Percentiles rank a stretch among this genome's conserved stretches.
Evolutionary conservation across 2,113 vertebrate genomes (phyloP).

Genomic region (Bubo bubo): DNA sequence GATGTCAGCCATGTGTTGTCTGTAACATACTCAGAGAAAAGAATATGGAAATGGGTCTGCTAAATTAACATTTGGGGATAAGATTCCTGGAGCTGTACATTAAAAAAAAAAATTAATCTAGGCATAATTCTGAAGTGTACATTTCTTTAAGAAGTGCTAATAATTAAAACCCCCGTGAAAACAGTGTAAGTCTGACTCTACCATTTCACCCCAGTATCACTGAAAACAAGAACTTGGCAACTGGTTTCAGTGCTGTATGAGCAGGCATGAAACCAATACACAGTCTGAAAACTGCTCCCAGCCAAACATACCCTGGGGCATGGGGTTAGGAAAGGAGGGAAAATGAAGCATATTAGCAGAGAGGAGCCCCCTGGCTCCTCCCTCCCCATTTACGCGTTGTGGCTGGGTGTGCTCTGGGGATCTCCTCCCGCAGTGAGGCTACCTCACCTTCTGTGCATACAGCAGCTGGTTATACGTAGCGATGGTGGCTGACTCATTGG

Average conservation of each 20-base stretch:
- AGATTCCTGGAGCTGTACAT: neutral
- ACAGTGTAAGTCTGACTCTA: neutral
- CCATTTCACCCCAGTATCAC: neutral
- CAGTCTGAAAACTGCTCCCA: neutral
- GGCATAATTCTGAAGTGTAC: neutral
- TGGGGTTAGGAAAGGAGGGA: neutral
- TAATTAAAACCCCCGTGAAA: neutral
- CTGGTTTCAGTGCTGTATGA: neutral
- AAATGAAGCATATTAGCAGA: neutral
- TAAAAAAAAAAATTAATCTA: neutral
- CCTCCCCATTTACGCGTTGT: rapidly evolving
- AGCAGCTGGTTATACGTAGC: constrained; percentile 88
- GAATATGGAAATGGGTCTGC: neutral
- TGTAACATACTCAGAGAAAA: neutral
- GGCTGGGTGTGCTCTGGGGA: rapidly evolving
- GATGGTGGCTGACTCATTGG: constrained; percentile 72
- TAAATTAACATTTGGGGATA: neutral
- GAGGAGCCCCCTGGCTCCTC: neutral
- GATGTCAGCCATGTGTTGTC: neutral
- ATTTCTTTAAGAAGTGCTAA: neutral
- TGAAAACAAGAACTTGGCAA: neutral
- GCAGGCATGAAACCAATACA: neutral
- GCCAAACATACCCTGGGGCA: neutral
- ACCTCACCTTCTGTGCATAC: constrained; percentile 88
- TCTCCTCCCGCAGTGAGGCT: neutral